These are phyloP conservation scores for Chionoecetes opilio DNA, from an alignment of 1,140 invertebrate genomes.

Conservation along the genomic window DNA sequence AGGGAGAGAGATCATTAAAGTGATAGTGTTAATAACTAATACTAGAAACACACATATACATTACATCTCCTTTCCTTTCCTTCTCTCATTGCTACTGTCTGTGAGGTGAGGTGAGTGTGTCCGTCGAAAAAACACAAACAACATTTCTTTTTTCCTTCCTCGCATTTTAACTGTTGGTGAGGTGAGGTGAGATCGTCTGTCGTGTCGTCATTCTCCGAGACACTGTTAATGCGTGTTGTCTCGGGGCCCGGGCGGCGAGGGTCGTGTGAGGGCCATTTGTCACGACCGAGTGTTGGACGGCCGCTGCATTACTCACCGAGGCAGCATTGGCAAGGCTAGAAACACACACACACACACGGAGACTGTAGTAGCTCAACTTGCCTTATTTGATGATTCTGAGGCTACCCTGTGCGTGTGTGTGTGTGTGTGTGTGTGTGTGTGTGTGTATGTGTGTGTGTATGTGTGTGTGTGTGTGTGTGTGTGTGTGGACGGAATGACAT, in stretches of 20 bases:
- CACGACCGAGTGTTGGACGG: slow-evolving; percentile 4
- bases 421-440: neutral
- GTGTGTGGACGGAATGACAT: neutral
- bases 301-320: neutral
- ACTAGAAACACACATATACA: neutral
- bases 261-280: slow-evolving; percentile 11
- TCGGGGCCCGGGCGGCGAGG: neutral
- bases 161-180: too few relatives aligned
- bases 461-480: slow-evolving; percentile 15
- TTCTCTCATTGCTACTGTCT: too few relatives aligned
- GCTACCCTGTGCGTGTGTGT: neutral
- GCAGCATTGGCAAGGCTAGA: neutral
- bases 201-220: neutral
- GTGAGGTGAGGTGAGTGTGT: neutral
- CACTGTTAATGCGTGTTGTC: neutral
- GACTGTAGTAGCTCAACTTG: neutral
- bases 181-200: neutral
- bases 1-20: too few relatives aligned
- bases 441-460: slow-evolving; percentile 3
- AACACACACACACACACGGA: neutral
- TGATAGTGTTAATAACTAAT: too few relatives aligned
- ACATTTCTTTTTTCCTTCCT: too few relatives aligned
- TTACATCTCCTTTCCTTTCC: too few relatives aligned
- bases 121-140: too few relatives aligned
- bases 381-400: neutral